Conservation (phyloP, 2,888 invertebrate species). For the Aproaerema taeniolella region DNA sequence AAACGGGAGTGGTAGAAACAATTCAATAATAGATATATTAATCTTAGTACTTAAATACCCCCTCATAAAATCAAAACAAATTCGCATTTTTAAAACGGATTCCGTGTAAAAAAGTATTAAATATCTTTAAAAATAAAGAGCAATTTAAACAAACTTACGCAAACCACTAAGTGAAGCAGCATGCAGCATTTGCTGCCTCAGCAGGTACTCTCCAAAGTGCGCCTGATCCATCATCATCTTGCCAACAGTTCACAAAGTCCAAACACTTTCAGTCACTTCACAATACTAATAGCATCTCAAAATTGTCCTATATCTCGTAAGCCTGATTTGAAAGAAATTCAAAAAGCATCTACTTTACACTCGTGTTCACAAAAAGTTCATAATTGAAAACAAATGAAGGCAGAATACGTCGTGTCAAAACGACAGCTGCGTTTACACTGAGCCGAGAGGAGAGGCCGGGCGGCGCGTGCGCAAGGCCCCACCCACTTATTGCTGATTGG, state of each 20-base stretch:
- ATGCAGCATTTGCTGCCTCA: slow-evolving; percentile 71
- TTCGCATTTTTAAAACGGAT: too few relatives aligned
- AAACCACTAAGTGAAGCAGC: slow-evolving; percentile 65
- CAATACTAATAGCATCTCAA: slow-evolving; percentile 35
- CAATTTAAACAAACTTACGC: slow-evolving; percentile 52
- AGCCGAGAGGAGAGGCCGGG: slow-evolving; percentile 40
- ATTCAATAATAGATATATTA: too few relatives aligned
- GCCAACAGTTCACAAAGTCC: slow-evolving; percentile 24
- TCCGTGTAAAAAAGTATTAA: too few relatives aligned
- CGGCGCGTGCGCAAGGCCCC: slow-evolving; percentile 66
- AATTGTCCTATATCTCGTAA: slow-evolving; percentile 23
- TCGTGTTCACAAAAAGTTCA: slow-evolving; percentile 52
- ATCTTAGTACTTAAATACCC: too few relatives aligned
- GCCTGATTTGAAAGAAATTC: too few relatives aligned
- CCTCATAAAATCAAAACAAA: too few relatives aligned
- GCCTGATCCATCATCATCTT: slow-evolving; percentile 73
- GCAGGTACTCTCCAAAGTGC: slow-evolving; percentile 67
- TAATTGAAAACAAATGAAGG: slow-evolving; percentile 46
- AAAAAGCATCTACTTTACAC: slow-evolving; percentile 20
- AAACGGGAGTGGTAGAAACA: too few relatives aligned
- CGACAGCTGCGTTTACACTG: slow-evolving; percentile 68
- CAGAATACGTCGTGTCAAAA: slow-evolving; percentile 43
- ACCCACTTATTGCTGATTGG: slow-evolving; percentile 52
- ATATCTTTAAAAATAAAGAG: too few relatives aligned
- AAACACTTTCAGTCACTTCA: slow-evolving; percentile 50